Base-by-base conservation (phyloP, 2,888 invertebrate genomes). In the Molorchus minor region DNA sequence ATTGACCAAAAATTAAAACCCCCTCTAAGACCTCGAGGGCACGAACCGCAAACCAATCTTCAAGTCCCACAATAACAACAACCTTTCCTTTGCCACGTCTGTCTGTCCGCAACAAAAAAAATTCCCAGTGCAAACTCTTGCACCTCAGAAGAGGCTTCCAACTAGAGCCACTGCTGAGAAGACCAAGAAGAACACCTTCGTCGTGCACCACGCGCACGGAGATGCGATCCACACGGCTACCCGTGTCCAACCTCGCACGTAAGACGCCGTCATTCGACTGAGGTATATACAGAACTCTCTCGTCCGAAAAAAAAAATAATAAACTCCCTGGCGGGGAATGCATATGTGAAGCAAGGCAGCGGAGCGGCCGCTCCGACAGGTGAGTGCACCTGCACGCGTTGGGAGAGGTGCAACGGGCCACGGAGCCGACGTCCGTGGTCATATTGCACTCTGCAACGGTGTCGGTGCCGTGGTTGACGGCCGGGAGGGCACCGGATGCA, bases 241-340 rank as follows among this genome's bases (percentile, higher is more conserved):
- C 2, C 33, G 25, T 38, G 40, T 51, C 33, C 33, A 33, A 64
- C 65, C 63, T 58, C 53, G 35, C 65, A 58, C 52, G 61, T 47
- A 64, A 62, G 64, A 59, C 58, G 63, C 53, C 61, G 64, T 59
- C 63, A 65, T 56, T 58, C 62, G 65, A 68, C 68, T 68, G 68
- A 62, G 52, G 25, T 40, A 53, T 38, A 49, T 44, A 33, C 38
- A 12, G 33, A 55, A 60, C 55, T 61, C 45, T 56, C 13, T 15
- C 43, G 62, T 49, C 38, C 58, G 58, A 62, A 64, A 66, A 64
- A 64, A 64, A 53, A n/a, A n/a, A n/a, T n/a, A n/a, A n/a, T n/a
- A n/a, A 2, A 61, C 62, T 69, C 61, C n/a, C 68, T 65, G 71
- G 69, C 68, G 69, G 69, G 69, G 71, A 69, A 71, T 69, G 71